Evolutionary conservation across 2,888 invertebrate species (phyloP).

Genomic region (Pachycephus smyrnensis): DNA sequence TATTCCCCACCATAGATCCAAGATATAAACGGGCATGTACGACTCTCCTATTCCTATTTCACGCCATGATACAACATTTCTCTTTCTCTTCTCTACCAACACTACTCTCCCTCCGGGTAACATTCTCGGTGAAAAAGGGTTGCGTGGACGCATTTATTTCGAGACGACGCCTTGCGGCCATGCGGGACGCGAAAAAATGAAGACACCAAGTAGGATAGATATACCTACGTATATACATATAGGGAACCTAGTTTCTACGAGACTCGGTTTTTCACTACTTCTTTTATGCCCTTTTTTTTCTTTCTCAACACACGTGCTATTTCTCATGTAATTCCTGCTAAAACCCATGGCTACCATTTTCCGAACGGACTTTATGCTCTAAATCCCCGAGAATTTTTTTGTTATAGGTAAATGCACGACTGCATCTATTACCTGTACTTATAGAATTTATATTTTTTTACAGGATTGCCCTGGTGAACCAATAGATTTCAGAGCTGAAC

Average conservation of each 20-base stretch:
- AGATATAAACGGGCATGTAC: slow-evolving; percentile 11
- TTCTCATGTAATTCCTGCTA: neutral
- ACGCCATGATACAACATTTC: slow-evolving; percentile 19
- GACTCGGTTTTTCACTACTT: neutral
- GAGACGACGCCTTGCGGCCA: neutral
- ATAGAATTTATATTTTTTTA: slow-evolving; percentile 31
- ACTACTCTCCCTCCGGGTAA: neutral
- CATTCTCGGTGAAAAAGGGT: neutral
- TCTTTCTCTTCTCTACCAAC: slow-evolving; percentile 2
- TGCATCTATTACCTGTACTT: neutral
- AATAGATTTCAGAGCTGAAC: slow-evolving; percentile 87
- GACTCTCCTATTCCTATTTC: slow-evolving; percentile 18
- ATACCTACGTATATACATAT: neutral
- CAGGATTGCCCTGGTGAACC: slow-evolving; percentile 84
- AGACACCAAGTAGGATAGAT: neutral
- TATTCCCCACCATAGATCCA: slow-evolving; percentile 7
- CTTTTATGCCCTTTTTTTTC: slow-evolving; percentile 3
- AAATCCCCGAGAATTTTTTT: neutral
- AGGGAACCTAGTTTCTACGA: neutral
- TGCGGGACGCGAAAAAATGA: slow-evolving; percentile 3
- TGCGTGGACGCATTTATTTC: slow-evolving; percentile 10
- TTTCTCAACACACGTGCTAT: neutral
- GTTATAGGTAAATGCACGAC: neutral
- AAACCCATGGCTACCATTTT: neutral
- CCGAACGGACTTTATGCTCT: neutral